Evolutionary conservation across 2,113 vertebrate genomes (phyloP).

Genomic region (Xenotilapia caudafasciata): DNA sequence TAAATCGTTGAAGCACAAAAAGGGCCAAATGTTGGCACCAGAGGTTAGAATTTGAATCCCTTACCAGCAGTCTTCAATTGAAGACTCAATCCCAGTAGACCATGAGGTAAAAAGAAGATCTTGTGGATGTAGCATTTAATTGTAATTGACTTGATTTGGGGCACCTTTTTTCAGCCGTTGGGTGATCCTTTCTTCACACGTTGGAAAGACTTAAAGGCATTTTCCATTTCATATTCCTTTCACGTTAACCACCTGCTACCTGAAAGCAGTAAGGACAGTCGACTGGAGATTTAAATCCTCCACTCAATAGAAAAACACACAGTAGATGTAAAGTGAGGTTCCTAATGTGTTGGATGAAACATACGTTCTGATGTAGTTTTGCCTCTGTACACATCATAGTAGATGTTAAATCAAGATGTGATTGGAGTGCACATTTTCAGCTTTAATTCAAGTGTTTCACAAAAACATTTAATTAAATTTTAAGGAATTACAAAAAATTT

Average conservation of each 20-base stretch:
- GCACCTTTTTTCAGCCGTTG: neutral
- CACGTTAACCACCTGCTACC: neutral
- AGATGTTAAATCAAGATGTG: neutral
- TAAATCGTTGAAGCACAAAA: neutral
- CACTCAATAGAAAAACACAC: neutral
- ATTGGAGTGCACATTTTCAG: neutral
- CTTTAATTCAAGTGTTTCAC: neutral
- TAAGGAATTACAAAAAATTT: accelerated
- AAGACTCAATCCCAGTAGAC: neutral
- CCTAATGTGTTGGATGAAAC: neutral
- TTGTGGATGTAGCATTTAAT: neutral
- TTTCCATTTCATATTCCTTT: neutral
- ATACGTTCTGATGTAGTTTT: neutral
- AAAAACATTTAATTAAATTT: neutral
- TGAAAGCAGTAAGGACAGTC: neutral
- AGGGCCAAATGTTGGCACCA: neutral
- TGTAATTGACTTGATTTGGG: neutral
- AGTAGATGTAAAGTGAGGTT: neutral
- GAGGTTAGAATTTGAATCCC: neutral
- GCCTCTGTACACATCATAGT: neutral
- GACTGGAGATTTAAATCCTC: neutral
- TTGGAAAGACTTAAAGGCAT: neutral
- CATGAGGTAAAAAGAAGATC: neutral
- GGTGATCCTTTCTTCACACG: neutral
- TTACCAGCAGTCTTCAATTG: neutral